These are phyloP conservation scores for Fragum fragum DNA, from an alignment of 2,888 invertebrate species.

Conservation along the genomic window DNA sequence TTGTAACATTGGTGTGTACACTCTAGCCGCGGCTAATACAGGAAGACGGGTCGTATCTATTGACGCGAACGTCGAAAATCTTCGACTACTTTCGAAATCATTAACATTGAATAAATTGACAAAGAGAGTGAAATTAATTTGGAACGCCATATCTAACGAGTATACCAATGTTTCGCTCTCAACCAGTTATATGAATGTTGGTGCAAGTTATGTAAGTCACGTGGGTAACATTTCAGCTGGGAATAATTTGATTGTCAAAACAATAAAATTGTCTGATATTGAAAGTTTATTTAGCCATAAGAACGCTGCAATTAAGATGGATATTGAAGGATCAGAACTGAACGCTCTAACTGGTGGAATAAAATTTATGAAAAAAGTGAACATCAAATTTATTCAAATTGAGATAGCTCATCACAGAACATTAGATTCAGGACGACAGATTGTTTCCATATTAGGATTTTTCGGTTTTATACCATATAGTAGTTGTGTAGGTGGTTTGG, in stretches of 20 bases:
- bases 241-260: neutral
- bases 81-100: neutral
- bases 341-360: neutral
- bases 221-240: neutral
- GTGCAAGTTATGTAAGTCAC: neutral
- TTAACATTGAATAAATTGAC: neutral
- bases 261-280: neutral
- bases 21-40: neutral
- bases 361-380: neutral
- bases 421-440: neutral
- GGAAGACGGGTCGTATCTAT: conserved; percentile 4
- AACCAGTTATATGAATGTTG: neutral
- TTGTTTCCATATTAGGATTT: neutral
- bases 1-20: conserved; percentile 6
- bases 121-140: neutral
- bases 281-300: neutral
- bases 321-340: neutral
- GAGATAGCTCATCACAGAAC: neutral
- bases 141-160: neutral
- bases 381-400: neutral
- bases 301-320: neutral
- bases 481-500: neutral
- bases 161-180: neutral
- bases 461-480: neutral
- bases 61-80: neutral